Evolutionary conservation across 2,113 vertebrate species (phyloP), one percentile per base, ranked within the genome.

Genomic region (Neogobius melanostomus): DNA sequence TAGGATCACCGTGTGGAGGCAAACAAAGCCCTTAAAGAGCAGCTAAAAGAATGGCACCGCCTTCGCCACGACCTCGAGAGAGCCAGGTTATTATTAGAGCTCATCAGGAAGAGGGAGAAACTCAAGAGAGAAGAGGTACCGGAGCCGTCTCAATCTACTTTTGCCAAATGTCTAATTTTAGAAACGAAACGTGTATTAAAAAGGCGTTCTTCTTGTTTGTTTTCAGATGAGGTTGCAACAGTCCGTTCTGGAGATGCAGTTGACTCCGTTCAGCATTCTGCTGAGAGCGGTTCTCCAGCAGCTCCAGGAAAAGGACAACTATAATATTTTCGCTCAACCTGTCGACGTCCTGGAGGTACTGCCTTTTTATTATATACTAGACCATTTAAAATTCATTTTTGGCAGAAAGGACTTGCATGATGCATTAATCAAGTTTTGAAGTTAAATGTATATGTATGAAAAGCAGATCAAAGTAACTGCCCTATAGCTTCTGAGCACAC

Each of bases 81-180:
- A 28, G 95, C 97, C 0, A 95, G 97, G 6, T 91, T 99, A 59
- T 90, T 99, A 73, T 93, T 98, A 43, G 98, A 99, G 87, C 95
- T 99, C 47, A 96, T 99, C 87, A 93, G 98, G 72, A 99, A 99
- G 83, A 92, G 98, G n/a, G 98, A 99, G 87, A 99, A 99, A 82
- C 93, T 99, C 74, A 99, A 99, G 90, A 93, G 97, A 65, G 98
- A 98, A 79, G 94, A 99, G 97, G 98, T 99, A 88, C 36, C 5
- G 28, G 8, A 6, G 4, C 7, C 53, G 2, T 17, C 21, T 9
- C 12, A 60, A 12, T 43, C 4, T 7, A 17, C 4, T 50, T 6
- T 3, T 8, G 42, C 8, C 3, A 53, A 16, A 8, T 53, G 4
- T 8, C 15, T 14, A 1, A 17, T 8, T 53, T 8, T 17, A 53